Evolutionary conservation across 2,888 invertebrate species (phyloP).

Genomic region (Frankliniella intonsa): DNA sequence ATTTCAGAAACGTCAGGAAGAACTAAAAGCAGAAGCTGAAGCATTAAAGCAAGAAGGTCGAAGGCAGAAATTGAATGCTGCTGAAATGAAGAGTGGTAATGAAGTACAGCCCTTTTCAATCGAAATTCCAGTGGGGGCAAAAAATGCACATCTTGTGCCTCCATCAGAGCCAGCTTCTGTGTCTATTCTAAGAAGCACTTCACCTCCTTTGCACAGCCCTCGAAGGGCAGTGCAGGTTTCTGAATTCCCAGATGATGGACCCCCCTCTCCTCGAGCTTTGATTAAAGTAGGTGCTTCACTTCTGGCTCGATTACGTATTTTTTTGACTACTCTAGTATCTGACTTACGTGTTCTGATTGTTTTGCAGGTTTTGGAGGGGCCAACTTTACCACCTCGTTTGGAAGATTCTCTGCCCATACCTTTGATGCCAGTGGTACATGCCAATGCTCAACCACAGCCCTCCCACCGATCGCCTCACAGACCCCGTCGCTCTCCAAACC

Average conservation of each 20-base stretch:
- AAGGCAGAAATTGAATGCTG: background rate
- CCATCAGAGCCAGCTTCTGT: constrained; percentile 2
- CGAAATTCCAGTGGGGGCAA: background rate
- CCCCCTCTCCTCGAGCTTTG: background rate
- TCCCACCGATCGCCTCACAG: constrained; percentile 27
- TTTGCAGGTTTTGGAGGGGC: background rate
- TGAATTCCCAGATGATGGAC: background rate
- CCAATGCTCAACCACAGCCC: background rate
- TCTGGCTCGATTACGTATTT: background rate
- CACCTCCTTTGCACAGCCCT: constrained; percentile 1
- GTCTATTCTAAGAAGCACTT: background rate
- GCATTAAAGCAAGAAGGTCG: background rate
- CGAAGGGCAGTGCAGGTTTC: background rate
- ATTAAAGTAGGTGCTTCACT: background rate
- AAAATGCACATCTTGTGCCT: background rate
- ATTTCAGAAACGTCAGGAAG: background rate
- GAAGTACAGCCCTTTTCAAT: background rate
- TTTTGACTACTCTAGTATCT: background rate
- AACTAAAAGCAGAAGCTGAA: background rate
- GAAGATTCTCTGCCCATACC: constrained; percentile 36
- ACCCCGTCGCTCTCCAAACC: background rate
- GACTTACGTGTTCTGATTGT: background rate
- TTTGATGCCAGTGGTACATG: constrained; percentile 30
- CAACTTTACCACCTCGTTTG: background rate
- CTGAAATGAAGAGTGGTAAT: background rate